Percentiles rank a stretch among this genome's conserved stretches.
Conservation (phyloP, 2,888 invertebrate species). For the Macrosiphum euphorbiae region DNA sequence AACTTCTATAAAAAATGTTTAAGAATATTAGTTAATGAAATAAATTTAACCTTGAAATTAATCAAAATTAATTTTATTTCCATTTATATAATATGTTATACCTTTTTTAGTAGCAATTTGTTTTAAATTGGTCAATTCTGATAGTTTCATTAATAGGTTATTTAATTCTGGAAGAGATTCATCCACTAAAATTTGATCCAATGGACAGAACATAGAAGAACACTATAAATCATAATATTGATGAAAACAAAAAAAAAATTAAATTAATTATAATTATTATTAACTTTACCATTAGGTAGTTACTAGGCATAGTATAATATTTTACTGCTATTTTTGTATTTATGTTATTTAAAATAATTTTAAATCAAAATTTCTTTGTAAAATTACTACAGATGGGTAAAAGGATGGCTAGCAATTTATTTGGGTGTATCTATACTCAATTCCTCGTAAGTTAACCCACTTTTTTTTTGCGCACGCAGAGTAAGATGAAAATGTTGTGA, state of each 20-base stretch:
- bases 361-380: neutral
- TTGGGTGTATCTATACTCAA: too few relatives aligned
- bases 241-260: neutral
- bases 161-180: conserved; percentile 77
- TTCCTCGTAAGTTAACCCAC: too few relatives aligned
- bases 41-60: neutral
- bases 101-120: conserved; percentile 41
- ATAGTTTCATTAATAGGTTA: conserved; percentile 31
- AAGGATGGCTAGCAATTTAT: too few relatives aligned
- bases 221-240: conserved; percentile 23
- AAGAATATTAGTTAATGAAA: neutral
- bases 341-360: neutral
- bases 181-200: conserved; percentile 81
- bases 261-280: neutral
- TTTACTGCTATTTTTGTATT: too few relatives aligned
- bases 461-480: too few relatives aligned
- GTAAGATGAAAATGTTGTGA: too few relatives aligned
- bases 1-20: conserved; percentile 48
- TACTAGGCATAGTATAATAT: too few relatives aligned
- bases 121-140: conserved; percentile 17
- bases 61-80: neutral
- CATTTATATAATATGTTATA: neutral
- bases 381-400: too few relatives aligned
- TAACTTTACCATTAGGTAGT: neutral
- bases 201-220: conserved; percentile 70